These are phyloP conservation scores for Drosophila kohkoa DNA, from an alignment of 1,140 invertebrate genomes.

Conservation along the genomic window DNA sequence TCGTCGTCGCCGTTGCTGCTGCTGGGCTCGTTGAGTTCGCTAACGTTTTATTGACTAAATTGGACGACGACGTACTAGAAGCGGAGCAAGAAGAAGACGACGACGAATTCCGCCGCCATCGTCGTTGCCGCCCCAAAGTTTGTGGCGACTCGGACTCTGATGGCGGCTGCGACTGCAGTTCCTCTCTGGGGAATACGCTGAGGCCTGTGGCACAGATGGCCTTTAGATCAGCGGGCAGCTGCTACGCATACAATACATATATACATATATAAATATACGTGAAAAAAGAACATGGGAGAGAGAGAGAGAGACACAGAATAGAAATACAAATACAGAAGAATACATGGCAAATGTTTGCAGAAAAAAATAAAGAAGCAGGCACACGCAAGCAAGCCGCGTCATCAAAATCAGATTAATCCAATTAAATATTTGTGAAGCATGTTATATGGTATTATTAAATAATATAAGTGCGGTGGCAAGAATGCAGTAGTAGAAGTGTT, in stretches of 20 bases:
- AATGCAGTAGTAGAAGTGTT: no score
- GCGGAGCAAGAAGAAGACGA: slow-evolving; percentile 36
- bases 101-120: not conserved
- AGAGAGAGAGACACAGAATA: slow-evolving; percentile 15
- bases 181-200: slow-evolving; percentile 56
- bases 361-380: not conserved
- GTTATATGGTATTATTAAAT: no score
- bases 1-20: slow-evolving; percentile 6
- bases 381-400: no score
- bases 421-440: no score
- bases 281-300: slow-evolving; percentile 29
- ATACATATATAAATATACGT: slow-evolving; percentile 21
- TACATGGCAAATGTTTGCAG: not conserved
- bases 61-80: slow-evolving; percentile 30
- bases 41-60: slow-evolving; percentile 8
- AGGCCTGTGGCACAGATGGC: slow-evolving; percentile 51
- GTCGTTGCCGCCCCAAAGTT: slow-evolving; percentile 9
- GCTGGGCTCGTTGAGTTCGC: slow-evolving; percentile 1
- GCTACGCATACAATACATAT: slow-evolving; percentile 26
- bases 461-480: no score
- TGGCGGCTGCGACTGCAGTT: slow-evolving; percentile 5
- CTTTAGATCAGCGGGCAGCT: slow-evolving; percentile 49
- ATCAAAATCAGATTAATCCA: no score
- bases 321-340: slow-evolving; percentile 2
- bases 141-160: not conserved